Percentiles rank a stretch among this genome's conserved stretches.
Conservation (phyloP, 2,888 invertebrate species). For the Hirtodrosophila cameraria region DNA sequence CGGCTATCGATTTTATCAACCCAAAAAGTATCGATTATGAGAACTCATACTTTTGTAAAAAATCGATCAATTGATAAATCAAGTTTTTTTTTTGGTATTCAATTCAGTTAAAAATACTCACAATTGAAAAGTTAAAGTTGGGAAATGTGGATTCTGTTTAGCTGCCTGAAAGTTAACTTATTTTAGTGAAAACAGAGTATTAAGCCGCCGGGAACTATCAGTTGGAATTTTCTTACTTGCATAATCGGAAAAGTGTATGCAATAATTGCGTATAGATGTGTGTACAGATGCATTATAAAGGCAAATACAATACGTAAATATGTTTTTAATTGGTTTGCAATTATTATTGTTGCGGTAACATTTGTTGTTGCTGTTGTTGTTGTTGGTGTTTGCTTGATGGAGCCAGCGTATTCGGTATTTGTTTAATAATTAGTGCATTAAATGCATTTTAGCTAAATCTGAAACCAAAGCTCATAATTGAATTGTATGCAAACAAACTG, state of each 20-base stretch:
- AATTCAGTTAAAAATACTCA: too few relatives aligned
- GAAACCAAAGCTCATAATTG: constrained; percentile 37
- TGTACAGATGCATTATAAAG: constrained; percentile 11
- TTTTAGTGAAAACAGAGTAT: too few relatives aligned
- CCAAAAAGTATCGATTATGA: too few relatives aligned
- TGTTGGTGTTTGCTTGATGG: constrained; percentile 6
- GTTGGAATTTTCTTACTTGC: constrained; percentile 1
- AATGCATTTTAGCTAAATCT: constrained; percentile 47
- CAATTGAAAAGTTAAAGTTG: too few relatives aligned
- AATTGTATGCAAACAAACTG: constrained; percentile 35
- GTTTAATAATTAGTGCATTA: constrained; percentile 65
- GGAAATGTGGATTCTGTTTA: too few relatives aligned
- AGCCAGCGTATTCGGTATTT: constrained; percentile 40
- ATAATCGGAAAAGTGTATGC: constrained; percentile 6
- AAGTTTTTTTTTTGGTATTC: too few relatives aligned
- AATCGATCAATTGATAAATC: too few relatives aligned
- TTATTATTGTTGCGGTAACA: constrained; percentile 68
- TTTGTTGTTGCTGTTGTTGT: constrained; percentile 11
- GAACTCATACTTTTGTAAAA: too few relatives aligned
- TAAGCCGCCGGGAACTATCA: too few relatives aligned
- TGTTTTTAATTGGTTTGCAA: constrained; percentile 72
- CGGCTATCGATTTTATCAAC: too few relatives aligned
- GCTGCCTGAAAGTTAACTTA: too few relatives aligned
- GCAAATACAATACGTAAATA: constrained; percentile 52
- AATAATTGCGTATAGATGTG: neutral